A percentile compares a stretch with the other conserved stretches of the same genome.
These are phyloP conservation scores for Pyralis farinalis DNA, from an alignment of 2,888 invertebrate genomes.

Conservation along the genomic window DNA sequence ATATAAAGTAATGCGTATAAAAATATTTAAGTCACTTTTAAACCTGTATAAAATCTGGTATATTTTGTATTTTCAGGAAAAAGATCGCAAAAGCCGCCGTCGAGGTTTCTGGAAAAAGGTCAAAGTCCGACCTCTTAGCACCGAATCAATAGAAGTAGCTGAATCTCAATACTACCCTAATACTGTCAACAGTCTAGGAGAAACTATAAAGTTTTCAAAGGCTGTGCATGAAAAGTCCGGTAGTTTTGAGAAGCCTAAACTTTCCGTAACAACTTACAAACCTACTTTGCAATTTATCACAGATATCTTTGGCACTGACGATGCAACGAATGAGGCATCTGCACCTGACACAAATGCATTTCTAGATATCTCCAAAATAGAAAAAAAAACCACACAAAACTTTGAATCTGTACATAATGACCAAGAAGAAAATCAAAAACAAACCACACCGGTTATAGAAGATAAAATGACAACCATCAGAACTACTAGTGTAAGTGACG, in stretches of 20 bases:
- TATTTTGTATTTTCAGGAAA: constrained; percentile 35
- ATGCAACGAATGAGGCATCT: constrained; percentile 40
- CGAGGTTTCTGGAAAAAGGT: constrained; percentile 89
- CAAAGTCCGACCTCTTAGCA: constrained; percentile 77
- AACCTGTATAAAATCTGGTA: too few species aligned
- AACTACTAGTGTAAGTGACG: constrained; percentile 49
- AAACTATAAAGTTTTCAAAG: constrained; percentile 38
- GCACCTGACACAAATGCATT: constrained; percentile 31
- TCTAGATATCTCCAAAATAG: constrained; percentile 44
- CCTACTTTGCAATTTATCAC: constrained; percentile 51
- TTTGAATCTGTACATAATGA: constrained; percentile 22
- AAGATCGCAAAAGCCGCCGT: constrained; percentile 59
- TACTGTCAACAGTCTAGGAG: constrained; percentile 77
- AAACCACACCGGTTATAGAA: constrained; percentile 15
- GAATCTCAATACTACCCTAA: constrained; percentile 87
- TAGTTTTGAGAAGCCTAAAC: constrained; percentile 36
- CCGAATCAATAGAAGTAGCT: constrained; percentile 87
- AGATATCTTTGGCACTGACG: constrained; percentile 47
- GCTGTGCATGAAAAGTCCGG: constrained; percentile 41
- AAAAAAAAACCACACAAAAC: constrained; percentile 21
- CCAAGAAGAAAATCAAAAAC: constrained; percentile 27
- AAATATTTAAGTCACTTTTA: too few species aligned
- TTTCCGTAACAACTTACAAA: constrained; percentile 62
- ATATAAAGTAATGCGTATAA: too few species aligned
- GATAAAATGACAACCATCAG: constrained; percentile 31